A percentile compares a stretch with the other conserved stretches of the same genome.
Evolutionary conservation across 2,797 vertebrate genomes (phyloP).

Genomic region (Pterois miles): DNA sequence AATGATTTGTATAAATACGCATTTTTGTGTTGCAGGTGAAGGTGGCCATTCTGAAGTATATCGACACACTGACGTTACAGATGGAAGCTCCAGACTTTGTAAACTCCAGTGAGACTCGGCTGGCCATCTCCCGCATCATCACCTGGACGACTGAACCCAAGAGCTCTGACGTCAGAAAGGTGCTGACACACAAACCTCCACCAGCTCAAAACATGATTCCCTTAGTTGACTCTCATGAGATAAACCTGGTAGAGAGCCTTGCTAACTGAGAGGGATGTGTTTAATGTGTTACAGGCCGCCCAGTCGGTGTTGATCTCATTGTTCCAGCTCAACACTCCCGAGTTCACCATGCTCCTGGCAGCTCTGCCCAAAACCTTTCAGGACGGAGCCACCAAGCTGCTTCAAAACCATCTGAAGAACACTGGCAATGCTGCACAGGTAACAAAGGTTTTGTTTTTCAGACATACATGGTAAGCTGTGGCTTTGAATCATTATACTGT

Average conservation of each 20-base stretch:
- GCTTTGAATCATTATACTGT: conserved; percentile 11
- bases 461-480: accelerated
- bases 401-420: conserved; percentile 95
- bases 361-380: conserved; percentile 98
- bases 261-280: not conserved
- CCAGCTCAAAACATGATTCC: not conserved
- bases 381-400: conserved; percentile 95
- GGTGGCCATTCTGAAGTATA: conserved; percentile 96
- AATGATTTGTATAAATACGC: conserved; percentile 23
- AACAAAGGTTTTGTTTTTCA: not conserved
- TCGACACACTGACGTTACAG: conserved; percentile 94
- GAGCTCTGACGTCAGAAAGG: conserved; percentile 98
- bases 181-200: conserved; percentile 47
- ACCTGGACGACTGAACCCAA: conserved; percentile 98
- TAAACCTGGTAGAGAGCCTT: not conserved
- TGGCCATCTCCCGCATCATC: conserved; percentile 96
- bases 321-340: conserved; percentile 97
- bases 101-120: conserved; percentile 96
- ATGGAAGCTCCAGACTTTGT: conserved; percentile 97
- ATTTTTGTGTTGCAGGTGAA: conserved; percentile 87
- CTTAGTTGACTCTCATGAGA: not conserved
- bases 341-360: conserved; percentile 96
- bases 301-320: conserved; percentile 94
- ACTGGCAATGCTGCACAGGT: conserved; percentile 87
- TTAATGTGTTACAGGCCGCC: conserved; percentile 86